phyloP scores from a whole-genome alignment of 2,113 vertebrate species.

The Oreotrochilus melanogaster region DNA sequence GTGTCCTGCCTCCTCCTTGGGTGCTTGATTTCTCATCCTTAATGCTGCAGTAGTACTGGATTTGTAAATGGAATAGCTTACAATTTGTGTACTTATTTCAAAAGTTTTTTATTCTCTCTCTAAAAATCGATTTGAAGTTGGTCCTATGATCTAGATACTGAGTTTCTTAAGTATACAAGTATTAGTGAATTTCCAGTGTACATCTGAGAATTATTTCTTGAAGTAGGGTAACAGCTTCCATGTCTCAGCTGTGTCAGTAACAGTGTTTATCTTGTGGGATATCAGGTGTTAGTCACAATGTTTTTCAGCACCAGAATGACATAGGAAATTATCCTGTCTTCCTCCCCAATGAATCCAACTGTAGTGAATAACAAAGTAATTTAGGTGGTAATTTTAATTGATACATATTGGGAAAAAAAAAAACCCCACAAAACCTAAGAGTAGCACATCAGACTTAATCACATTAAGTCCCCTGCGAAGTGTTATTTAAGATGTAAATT shows the following conservation, averaged over 20 bases:
- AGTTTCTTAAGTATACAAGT: constrained; percentile 40
- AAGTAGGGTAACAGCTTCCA: neutral
- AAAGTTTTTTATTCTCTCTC: neutral
- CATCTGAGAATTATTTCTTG: neutral
- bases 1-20: constrained; percentile 41
- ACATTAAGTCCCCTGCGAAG: constrained; percentile 16
- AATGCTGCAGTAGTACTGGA: neutral
- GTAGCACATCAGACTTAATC: constrained; percentile 17
- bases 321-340: neutral
- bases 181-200: neutral
- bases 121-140: neutral
- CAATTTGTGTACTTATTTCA: neutral
- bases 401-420: neutral
- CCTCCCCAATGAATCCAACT: neutral
- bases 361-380: constrained; percentile 24
- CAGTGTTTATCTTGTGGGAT: neutral
- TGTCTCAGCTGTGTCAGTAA: neutral
- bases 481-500: constrained; percentile 68
- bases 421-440: neutral
- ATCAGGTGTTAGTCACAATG: neutral
- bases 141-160: neutral
- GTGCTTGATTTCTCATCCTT: constrained; percentile 65
- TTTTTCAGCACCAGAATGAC: neutral
- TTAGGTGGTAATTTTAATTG: constrained; percentile 4
- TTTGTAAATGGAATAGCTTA: neutral